Evolutionary conservation across 2,888 invertebrate genomes (phyloP).

Genomic region (Selenia dentaria): DNA sequence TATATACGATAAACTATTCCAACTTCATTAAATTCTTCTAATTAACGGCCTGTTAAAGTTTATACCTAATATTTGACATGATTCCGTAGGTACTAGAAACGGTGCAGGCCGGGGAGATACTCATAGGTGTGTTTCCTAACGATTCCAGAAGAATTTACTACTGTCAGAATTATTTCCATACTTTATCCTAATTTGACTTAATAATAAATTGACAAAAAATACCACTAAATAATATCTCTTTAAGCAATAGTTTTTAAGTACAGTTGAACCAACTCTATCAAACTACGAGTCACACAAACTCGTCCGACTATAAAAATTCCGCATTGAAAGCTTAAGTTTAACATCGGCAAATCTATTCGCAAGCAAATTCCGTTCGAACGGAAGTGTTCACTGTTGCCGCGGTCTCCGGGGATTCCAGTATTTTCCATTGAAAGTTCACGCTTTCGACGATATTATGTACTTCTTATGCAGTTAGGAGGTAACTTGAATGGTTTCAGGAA

Average conservation of each 20-base stretch:
- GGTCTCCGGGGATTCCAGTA: slow-evolving; percentile 29
- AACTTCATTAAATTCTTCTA: too few species aligned
- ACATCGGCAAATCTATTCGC: slow-evolving; percentile 26
- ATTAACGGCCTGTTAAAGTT: too few species aligned
- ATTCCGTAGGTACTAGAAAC: too few species aligned
- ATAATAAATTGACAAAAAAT: too few species aligned
- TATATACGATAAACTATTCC: too few species aligned
- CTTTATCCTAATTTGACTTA: too few species aligned
- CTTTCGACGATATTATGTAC: slow-evolving; percentile 15
- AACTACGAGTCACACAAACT: slow-evolving; percentile 5
- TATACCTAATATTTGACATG: too few species aligned
- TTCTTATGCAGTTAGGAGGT: slow-evolving; percentile 17
- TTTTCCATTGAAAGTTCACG: slow-evolving; percentile 29
- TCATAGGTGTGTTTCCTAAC: too few species aligned
- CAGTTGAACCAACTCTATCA: background rate
- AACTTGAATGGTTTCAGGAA: background rate
- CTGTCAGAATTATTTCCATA: too few species aligned
- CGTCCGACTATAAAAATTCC: slow-evolving; percentile 7
- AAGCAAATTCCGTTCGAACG: slow-evolving; percentile 20
- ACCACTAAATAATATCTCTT: background rate
- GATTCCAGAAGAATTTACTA: too few species aligned
- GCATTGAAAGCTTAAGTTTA: slow-evolving; percentile 18
- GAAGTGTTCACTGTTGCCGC: slow-evolving; percentile 19
- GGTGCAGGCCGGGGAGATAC: too few species aligned
- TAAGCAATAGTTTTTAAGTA: background rate